Evolutionary conservation across 2,888 invertebrate species (phyloP).

Genomic region (Tridacna gigas): DNA sequence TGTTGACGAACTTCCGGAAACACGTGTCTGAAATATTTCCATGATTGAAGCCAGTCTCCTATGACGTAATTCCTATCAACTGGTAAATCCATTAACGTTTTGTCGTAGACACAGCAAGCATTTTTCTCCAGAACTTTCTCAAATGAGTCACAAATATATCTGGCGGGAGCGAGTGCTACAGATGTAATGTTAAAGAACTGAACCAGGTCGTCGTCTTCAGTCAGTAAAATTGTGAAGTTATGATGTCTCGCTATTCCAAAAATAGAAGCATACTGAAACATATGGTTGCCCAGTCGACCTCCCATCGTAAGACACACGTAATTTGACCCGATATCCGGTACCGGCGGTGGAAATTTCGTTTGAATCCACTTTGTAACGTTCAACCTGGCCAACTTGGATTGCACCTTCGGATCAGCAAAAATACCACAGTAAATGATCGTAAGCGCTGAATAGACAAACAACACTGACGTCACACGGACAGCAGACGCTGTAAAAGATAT

Average conservation of each 20-base stretch:
- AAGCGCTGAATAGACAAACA: neutral
- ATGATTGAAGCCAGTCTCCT: conserved; percentile 18
- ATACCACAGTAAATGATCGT: conserved; percentile 3
- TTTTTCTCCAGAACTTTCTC: conserved; percentile 9
- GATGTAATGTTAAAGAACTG: conserved; percentile 21
- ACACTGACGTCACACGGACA: neutral
- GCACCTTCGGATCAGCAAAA: neutral
- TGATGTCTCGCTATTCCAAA: conserved; percentile 4
- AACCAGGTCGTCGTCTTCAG: conserved; percentile 14
- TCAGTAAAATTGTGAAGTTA: conserved; percentile 13
- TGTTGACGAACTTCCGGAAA: conserved; percentile 13
- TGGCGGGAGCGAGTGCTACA: neutral
- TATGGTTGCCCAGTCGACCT: conserved; percentile 15
- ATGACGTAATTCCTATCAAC: conserved; percentile 3
- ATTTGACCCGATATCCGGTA: neutral
- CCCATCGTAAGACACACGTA: conserved; percentile 1
- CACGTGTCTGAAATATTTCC: conserved; percentile 20
- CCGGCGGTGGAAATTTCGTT: neutral
- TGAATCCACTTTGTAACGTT: conserved; percentile 13
- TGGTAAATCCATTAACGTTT: conserved; percentile 4
- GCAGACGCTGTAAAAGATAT: neutral
- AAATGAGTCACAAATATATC: conserved; percentile 6
- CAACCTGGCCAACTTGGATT: conserved; percentile 11
- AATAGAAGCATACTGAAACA: conserved; percentile 25
- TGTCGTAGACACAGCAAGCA: conserved; percentile 13